Evolutionary conservation across 30 jellyfish, hydroid and myxozoan species (phyloP), one percentile per base, ranked within the genome.

Genomic region (Pelagia noctiluca): DNA sequence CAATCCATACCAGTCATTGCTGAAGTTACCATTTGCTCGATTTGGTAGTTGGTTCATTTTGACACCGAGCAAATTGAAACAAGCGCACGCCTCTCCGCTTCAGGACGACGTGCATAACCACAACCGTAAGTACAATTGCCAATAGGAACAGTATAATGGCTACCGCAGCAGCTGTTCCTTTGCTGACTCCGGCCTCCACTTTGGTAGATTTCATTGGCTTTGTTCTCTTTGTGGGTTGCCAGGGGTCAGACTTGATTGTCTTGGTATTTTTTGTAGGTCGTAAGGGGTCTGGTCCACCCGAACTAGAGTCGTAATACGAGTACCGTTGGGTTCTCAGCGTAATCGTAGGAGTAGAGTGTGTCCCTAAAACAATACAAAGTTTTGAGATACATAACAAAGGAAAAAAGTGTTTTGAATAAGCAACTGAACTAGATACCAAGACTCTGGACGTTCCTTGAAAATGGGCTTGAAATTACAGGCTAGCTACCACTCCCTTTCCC

Each of bases 241-340:
- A n/a, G n/a, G n/a, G n/a, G n/a, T n/a, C n/a, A n/a, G n/a, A n/a
- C n/a, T n/a, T n/a, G n/a, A n/a, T n/a, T n/a, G n/a, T n/a, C n/a
- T n/a, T n/a, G n/a, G n/a, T n/a, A n/a, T n/a, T n/a, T n/a, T n/a
- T n/a, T n/a, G n/a, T n/a, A n/a, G n/a, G n/a, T n/a, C n/a, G n/a
- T n/a, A 12, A 16, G 24, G 76, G 83, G 28, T 80, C 76, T 0
- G 90, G 90, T n/a, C 82, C 90, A 35, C 19, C 90, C 66, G 21
- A 35, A 11, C 22, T 46, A 13, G 4, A 2, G 36, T 80, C 90
- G 49, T 63, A 80, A 24, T 80, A 80, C 13, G 90, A 80, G 11
- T 29, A 37, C 35, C 35, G 31, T 23, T 61, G 76, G 4, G 90
- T 84, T 21, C 0, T 50, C 76, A 80, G 11, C 19, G 71, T 35